Conservation (phyloP, 2,113 vertebrate genomes). For the Bos indicus region DNA sequence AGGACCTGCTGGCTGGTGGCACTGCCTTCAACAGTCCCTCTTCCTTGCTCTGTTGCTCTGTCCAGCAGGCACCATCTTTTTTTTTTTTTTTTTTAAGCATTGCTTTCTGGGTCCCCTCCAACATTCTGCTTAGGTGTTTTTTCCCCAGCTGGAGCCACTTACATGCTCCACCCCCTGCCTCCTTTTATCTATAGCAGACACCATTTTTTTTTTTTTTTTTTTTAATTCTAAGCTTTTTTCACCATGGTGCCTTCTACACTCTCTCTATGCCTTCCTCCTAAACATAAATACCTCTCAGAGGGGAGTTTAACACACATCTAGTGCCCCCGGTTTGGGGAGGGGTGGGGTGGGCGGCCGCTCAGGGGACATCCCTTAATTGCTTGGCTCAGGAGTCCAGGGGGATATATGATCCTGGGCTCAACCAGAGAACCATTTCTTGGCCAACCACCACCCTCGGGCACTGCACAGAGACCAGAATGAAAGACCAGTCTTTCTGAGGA, state of each 20-base stretch:
- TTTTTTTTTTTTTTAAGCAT: background rate
- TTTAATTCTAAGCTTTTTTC: background rate
- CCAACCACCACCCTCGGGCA: accelerated
- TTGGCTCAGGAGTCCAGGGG: accelerated
- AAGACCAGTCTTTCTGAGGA: background rate
- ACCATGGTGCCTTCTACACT: no score
- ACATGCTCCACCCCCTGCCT: background rate
- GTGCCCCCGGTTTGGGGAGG: no score
- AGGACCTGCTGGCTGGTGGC: background rate
- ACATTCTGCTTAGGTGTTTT: background rate
- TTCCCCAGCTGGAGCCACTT: background rate
- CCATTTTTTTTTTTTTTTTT: background rate
- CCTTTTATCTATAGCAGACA: background rate
- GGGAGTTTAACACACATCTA: background rate
- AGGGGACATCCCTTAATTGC: accelerated
- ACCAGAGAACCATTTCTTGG: background rate
- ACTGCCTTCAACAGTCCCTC: background rate
- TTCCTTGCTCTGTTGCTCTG: background rate
- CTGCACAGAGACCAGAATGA: accelerated
- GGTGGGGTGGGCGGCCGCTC: accelerated
- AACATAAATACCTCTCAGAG: background rate
- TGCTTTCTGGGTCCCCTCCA: background rate
- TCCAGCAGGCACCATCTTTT: background rate
- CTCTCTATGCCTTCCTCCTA: background rate
- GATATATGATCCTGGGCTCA: background rate